A percentile compares a stretch with the other conserved stretches of the same genome.
Evolutionary conservation across 2,888 invertebrate species (phyloP).

Genomic region (Melinaea menophilus): DNA sequence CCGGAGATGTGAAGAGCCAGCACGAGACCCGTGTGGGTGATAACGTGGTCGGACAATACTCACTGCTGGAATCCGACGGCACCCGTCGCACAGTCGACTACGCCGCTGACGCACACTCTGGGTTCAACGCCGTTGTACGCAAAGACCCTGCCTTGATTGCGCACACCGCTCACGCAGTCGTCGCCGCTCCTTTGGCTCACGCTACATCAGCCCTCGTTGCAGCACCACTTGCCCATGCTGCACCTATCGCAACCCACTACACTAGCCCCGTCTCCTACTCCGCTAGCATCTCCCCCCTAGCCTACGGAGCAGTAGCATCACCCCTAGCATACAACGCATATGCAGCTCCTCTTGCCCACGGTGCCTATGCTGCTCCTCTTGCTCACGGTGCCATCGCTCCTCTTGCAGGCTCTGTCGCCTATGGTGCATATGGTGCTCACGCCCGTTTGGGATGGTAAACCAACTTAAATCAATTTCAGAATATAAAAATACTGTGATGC

Average conservation of each 20-base stretch:
- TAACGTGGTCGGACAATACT: conserved; percentile 70
- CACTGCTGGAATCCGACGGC: conserved; percentile 72
- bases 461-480: too few relatives aligned
- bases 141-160: conserved; percentile 57
- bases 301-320: conserved; percentile 24
- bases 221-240: conserved; percentile 15
- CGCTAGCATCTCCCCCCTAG: conserved; percentile 17
- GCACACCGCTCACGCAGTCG: conserved; percentile 33
- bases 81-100: conserved; percentile 74
- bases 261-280: too few relatives aligned
- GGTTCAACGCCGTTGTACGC: conserved; percentile 76
- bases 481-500: conserved; percentile 17
- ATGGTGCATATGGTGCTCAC: conserved; percentile 30
- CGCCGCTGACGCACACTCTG: conserved; percentile 66
- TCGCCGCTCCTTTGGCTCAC: conserved; percentile 38
- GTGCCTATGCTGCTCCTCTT: conserved; percentile 28
- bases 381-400: conserved; percentile 29
- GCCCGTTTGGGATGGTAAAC: conserved; percentile 18
- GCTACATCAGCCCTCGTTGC: conserved; percentile 32
- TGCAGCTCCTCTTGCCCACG: conserved; percentile 10
- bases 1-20: conserved; percentile 73
- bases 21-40: conserved; percentile 69
- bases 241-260: conserved; percentile 14
- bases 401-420: conserved; percentile 33
- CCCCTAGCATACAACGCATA: conserved; percentile 18